These are phyloP conservation scores for Microcebus griseorufus DNA, from an alignment of 2,113 vertebrate genomes.

Conservation along the genomic window DNA sequence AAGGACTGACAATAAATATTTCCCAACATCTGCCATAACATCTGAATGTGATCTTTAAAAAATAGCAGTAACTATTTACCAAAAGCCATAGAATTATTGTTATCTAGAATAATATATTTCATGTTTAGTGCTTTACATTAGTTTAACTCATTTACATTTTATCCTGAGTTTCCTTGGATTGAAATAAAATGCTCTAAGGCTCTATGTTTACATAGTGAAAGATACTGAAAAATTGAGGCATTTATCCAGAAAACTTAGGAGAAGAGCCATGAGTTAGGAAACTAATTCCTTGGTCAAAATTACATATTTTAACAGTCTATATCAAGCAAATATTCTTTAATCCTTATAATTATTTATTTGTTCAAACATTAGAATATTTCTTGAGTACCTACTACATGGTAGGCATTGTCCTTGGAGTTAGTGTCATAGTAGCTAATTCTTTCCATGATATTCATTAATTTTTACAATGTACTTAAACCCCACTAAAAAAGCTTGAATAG, in stretches of 20 bases:
- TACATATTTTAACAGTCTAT: neutral
- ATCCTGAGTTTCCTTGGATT: neutral
- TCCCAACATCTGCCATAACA: neutral
- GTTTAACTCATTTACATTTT: conserved; percentile 20
- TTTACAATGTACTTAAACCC: neutral
- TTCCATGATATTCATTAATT: neutral
- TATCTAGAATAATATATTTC: conserved; percentile 25
- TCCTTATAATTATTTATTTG: neutral
- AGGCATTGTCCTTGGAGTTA: neutral
- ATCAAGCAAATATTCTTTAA: neutral
- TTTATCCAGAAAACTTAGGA: conserved; percentile 6
- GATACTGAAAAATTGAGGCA: neutral
- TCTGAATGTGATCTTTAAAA: conserved; percentile 56
- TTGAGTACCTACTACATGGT: neutral
- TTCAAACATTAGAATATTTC: neutral
- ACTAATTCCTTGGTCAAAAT: neutral
- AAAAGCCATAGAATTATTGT: conserved; percentile 36
- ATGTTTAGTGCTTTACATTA: conserved; percentile 53
- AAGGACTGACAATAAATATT: neutral
- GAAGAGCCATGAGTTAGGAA: neutral
- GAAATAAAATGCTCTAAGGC: neutral
- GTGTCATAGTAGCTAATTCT: neutral
- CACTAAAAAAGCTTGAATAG: neutral
- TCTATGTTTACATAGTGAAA: conserved; percentile 4
- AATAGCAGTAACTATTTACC: conserved; percentile 38